These are phyloP conservation scores for Brachymystax lenok DNA, from an alignment of 2,797 vertebrate genomes.

Conservation along the genomic window DNA sequence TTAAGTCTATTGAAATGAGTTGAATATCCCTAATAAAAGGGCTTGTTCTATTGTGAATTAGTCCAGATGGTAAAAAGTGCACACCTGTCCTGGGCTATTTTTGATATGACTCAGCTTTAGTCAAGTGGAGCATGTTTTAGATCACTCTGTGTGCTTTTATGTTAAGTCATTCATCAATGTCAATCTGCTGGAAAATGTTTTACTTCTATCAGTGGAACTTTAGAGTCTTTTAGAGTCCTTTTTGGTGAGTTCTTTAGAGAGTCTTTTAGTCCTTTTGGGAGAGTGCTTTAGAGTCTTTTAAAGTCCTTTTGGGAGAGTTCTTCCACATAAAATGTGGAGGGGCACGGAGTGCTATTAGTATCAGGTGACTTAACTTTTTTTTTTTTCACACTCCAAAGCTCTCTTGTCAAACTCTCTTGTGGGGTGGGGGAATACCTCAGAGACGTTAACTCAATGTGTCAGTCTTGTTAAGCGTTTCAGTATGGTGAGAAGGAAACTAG, in stretches of 20 bases:
- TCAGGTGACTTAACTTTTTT: too few relatives aligned
- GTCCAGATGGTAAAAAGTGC: not conserved
- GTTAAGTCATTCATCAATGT: too few relatives aligned
- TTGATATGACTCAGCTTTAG: too few relatives aligned
- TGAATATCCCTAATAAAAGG: not conserved
- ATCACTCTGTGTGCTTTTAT: too few relatives aligned
- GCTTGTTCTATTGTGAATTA: not conserved
- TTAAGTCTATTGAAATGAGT: not conserved
- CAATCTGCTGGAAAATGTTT: too few relatives aligned
- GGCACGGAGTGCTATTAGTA: not conserved
- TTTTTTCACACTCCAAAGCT: not conserved
- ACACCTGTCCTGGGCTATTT: not conserved
- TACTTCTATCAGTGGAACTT: too few relatives aligned
- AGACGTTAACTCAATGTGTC: not conserved
- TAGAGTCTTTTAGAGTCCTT: too few relatives aligned
- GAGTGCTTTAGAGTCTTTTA: too few relatives aligned
- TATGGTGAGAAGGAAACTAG: not conserved
- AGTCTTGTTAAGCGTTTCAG: not conserved
- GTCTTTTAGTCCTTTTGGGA: too few relatives aligned
- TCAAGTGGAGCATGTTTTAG: too few relatives aligned
- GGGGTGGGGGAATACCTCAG: not conserved
- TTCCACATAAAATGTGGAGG: not conserved
- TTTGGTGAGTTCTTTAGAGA: too few relatives aligned
- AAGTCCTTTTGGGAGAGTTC: too few relatives aligned
- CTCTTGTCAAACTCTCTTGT: not conserved